Percentiles rank a stretch among this genome's conserved stretches.
Conservation (phyloP, 2,888 invertebrate genomes). For the Orthonychiurus folsomi region DNA sequence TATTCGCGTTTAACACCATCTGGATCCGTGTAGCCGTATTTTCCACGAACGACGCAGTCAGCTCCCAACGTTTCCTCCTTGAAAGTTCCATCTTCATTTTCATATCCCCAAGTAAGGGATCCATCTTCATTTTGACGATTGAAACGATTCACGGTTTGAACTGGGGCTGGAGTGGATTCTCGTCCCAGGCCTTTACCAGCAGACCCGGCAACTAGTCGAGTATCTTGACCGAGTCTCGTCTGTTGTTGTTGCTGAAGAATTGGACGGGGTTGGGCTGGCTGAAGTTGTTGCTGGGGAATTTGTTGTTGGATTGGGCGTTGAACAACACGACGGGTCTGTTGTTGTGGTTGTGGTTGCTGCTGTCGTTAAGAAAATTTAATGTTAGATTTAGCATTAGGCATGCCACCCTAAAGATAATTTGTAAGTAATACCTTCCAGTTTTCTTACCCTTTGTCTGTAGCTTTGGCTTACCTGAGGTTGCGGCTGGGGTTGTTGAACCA, state of each 20-base stretch:
- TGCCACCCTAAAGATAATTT: too few species aligned
- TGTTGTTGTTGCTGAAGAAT: slow-evolving; percentile 11
- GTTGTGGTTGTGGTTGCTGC: slow-evolving; percentile 26
- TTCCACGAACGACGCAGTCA: slow-evolving; percentile 40
- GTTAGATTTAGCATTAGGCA: neutral
- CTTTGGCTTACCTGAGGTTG: neutral
- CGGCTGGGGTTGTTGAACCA: slow-evolving; percentile 16
- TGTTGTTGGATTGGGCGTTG: slow-evolving; percentile 18
- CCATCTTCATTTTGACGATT: slow-evolving; percentile 38
- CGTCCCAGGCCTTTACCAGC: slow-evolving; percentile 12
- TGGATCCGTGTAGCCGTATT: slow-evolving; percentile 40
- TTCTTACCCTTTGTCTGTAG: neutral
- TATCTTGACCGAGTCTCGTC: slow-evolving; percentile 13
- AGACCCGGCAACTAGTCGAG: slow-evolving; percentile 18
- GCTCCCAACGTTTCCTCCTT: slow-evolving; percentile 40
- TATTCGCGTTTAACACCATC: slow-evolving; percentile 40
- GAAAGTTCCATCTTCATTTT: slow-evolving; percentile 40
- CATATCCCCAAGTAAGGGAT: slow-evolving; percentile 39
- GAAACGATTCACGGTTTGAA: slow-evolving; percentile 39
- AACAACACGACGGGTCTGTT: slow-evolving; percentile 18
- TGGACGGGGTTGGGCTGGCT: slow-evolving; percentile 12
- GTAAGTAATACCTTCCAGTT: too few species aligned
- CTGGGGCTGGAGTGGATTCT: slow-evolving; percentile 34
- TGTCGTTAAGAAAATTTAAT: neutral
- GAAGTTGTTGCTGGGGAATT: slow-evolving; percentile 13